Evolutionary conservation across 2,113 vertebrate species (phyloP), one percentile per base, ranked within the genome.

Genomic region (Chionis minor): DNA sequence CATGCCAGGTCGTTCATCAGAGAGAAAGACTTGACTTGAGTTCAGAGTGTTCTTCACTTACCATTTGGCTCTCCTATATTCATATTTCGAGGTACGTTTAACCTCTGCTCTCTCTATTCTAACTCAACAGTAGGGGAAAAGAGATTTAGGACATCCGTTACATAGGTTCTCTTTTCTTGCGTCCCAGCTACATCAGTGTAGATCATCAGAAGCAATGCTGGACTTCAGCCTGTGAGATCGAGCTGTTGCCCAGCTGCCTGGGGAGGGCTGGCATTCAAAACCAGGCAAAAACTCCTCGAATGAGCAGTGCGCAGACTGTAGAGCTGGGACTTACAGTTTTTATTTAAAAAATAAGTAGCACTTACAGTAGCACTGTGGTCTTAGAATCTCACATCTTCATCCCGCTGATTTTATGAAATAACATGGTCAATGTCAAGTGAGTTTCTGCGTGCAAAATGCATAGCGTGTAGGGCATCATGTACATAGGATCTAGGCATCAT

Each of bases 371-470:
- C 19, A 38, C 71, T 81, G 75, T 70, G 32, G 42, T 75, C 9
- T 59, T 71, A 30, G 2, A n/a, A 21, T 78, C 35, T 45, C n/a
- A 14, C 0, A 3, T 52, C 33, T 73, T 89, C 66, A 26, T 33
- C 10, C 19, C 8, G 15, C 22, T 61, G 59, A 47, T 80, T 49
- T 73, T 80, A 20, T 89, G 73, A 67, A 80, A 44, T 69, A 30
- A 24, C 0, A 0, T 38, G 10, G n/a, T 55, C 21, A 42, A 4
- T 20, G 9, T 61, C n/a, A 61, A 35, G 33, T n/a, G 13, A 55
- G 19, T 3, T 51, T 88, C 59, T 42, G 28, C 9, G 4, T 63
- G 9, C 26, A 28, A 58, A 85, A 79, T 75, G 10, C 10, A 16
- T 14, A 54, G 47, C 5, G 21, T 55, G 22, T 44, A 5, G 24